These are phyloP conservation scores for Lithophane socia DNA, from an alignment of 2,888 invertebrate genomes.

Conservation along the genomic window DNA sequence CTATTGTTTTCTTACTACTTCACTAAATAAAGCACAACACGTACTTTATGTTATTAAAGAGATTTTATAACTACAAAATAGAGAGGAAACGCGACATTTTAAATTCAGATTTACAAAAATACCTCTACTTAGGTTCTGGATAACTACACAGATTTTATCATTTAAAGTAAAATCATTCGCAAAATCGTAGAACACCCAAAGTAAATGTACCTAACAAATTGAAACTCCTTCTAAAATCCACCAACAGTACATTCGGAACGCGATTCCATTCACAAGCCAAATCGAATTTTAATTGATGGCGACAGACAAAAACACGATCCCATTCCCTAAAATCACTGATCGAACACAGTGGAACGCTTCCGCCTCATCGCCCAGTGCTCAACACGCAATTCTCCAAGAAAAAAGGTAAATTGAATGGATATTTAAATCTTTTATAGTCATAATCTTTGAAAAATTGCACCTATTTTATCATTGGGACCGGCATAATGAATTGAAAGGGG, in stretches of 20 bases:
- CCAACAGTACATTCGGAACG: conserved; percentile 22
- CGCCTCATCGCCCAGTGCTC: conserved; percentile 53
- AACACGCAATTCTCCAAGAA: conserved; percentile 40
- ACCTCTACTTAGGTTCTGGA: not conserved
- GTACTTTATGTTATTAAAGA: no score
- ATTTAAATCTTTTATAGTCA: conserved; percentile 69
- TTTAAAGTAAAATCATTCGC: conserved; percentile 2
- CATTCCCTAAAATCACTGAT: conserved; percentile 59
- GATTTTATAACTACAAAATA: not conserved
- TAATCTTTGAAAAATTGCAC: conserved; percentile 78
- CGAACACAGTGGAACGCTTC: conserved; percentile 48
- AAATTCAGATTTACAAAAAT: not conserved
- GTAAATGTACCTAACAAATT: conserved; percentile 35
- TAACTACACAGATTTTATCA: not conserved
- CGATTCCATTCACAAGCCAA: conserved; percentile 45
- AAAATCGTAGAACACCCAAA: conserved; percentile 6
- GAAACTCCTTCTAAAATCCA: conserved; percentile 34
- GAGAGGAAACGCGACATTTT: not conserved
- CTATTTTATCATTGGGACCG: conserved; percentile 73
- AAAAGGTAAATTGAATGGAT: conserved; percentile 62
- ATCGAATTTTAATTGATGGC: conserved; percentile 65
- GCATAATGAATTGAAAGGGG: conserved; percentile 78
- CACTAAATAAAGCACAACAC: not conserved
- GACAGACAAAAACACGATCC: conserved; percentile 58
- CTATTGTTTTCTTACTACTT: not conserved